Conservation (phyloP, 2,113 vertebrate genomes). For the Syrrhaptes paradoxus region DNA sequence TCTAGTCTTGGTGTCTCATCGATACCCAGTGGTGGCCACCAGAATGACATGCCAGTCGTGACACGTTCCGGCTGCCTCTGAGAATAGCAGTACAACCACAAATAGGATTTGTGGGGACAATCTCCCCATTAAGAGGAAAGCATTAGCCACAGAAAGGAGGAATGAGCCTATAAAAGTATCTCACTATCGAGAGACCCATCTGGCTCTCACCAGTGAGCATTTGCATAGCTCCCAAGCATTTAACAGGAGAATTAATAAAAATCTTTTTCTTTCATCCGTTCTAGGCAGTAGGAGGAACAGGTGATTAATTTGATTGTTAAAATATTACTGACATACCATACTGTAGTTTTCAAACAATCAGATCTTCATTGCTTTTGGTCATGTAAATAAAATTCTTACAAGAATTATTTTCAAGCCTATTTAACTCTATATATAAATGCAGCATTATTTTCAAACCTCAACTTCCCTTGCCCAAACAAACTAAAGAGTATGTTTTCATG, state of each 20-base stretch:
- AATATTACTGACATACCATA: neutral
- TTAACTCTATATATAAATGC: neutral
- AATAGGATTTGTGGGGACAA: neutral
- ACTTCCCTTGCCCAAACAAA: neutral
- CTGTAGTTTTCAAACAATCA: slow-evolving; percentile 39
- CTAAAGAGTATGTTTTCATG: neutral
- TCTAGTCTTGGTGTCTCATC: neutral
- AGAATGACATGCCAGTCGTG: neutral
- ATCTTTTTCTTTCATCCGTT: neutral
- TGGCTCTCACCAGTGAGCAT: neutral
- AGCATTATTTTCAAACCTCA: slow-evolving; percentile 24
- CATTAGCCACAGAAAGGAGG: neutral
- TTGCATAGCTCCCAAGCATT: neutral
- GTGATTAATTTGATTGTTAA: slow-evolving; percentile 45
- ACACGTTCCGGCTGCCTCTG: neutral
- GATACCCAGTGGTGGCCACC: neutral
- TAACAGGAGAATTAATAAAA: slow-evolving; percentile 28
- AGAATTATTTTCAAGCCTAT: slow-evolving; percentile 25
- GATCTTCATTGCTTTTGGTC: slow-evolving; percentile 41
- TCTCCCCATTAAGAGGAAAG: neutral
- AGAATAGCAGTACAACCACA: neutral
- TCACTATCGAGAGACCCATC: neutral
- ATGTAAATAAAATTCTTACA: slow-evolving; percentile 34
- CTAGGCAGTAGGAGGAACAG: neutral
- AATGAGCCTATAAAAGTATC: neutral